Conservation (phyloP, 2,888 invertebrate genomes). For the Pollenia angustigena region DNA sequence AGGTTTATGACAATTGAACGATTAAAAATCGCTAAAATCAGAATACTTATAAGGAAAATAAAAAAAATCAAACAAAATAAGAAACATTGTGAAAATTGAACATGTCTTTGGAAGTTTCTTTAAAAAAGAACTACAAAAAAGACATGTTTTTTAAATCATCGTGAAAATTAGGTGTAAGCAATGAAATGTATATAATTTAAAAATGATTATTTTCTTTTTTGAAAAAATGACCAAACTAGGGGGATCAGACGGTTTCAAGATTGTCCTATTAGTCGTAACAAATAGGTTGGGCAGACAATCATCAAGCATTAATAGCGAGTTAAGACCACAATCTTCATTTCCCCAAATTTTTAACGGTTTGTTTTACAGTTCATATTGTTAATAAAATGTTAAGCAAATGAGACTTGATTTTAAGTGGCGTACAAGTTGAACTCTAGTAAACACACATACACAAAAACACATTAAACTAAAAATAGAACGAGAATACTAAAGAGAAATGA, state of each 20-base stretch:
- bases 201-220: too few species aligned
- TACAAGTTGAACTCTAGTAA: background rate
- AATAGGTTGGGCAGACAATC: constrained; percentile 79
- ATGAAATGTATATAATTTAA: too few species aligned
- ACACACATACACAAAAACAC: constrained; percentile 3
- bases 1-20: too few species aligned
- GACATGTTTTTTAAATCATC: too few species aligned
- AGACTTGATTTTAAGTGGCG: constrained; percentile 11
- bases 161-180: too few species aligned
- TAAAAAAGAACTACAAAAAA: too few species aligned
- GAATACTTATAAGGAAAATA: too few species aligned
- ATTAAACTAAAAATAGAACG: background rate
- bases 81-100: too few species aligned
- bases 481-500: background rate
- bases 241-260: constrained; percentile 81
- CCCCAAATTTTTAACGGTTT: constrained; percentile 64
- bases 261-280: constrained; percentile 80
- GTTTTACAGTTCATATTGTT: background rate
- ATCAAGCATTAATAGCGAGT: constrained; percentile 78
- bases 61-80: too few species aligned
- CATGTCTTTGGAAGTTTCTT: too few species aligned
- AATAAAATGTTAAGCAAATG: constrained; percentile 22
- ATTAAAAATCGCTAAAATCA: too few species aligned
- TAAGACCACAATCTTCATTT: constrained; percentile 80
- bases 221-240: constrained; percentile 5